Evolutionary conservation across 2,888 invertebrate species (phyloP).

Genomic region (Acleris emargana): DNA sequence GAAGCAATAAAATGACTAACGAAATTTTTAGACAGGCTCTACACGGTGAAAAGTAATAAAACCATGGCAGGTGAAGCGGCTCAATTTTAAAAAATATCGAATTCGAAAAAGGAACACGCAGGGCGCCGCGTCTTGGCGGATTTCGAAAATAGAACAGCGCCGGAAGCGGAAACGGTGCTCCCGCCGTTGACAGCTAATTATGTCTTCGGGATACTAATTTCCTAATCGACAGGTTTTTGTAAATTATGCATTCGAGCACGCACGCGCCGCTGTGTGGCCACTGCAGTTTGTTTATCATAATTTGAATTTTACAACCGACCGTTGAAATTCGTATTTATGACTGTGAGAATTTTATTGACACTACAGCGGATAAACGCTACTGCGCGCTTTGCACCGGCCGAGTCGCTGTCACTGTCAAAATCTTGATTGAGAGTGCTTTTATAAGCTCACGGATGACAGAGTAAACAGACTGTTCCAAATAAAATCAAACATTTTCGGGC

Average conservation of each 20-base stretch:
- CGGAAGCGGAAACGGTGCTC: slow-evolving; percentile 79
- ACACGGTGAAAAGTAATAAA: slow-evolving; percentile 70
- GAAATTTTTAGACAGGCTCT: slow-evolving; percentile 79
- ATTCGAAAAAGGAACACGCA: slow-evolving; percentile 47
- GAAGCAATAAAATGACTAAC: slow-evolving; percentile 79
- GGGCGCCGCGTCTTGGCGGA: slow-evolving; percentile 61
- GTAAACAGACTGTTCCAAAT: slow-evolving; percentile 57
- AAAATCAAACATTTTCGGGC: slow-evolving; percentile 47
- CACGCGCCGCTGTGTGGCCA: slow-evolving; percentile 45
- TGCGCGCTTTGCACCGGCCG: slow-evolving; percentile 50
- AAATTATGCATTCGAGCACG: slow-evolving; percentile 45
- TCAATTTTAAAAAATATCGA: slow-evolving; percentile 46
- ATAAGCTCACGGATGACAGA: slow-evolving; percentile 60
- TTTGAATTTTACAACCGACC: slow-evolving; percentile 72
- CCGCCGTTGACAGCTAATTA: slow-evolving; percentile 81
- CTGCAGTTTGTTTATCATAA: slow-evolving; percentile 69
- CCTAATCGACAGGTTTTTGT: slow-evolving; percentile 75
- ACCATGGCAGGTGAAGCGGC: slow-evolving; percentile 66
- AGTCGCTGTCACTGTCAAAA: slow-evolving; percentile 61
- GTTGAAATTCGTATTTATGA: slow-evolving; percentile 73
- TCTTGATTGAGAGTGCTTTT: slow-evolving; percentile 64
- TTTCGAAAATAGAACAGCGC: slow-evolving; percentile 78
- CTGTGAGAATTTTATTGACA: slow-evolving; percentile 67
- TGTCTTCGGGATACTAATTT: slow-evolving; percentile 73
- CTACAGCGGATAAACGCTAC: slow-evolving; percentile 57